Percentiles rank a stretch among this genome's conserved stretches.
phyloP scores from a whole-genome alignment of 2,888 invertebrate species.

The Seira sanloemensis region DNA sequence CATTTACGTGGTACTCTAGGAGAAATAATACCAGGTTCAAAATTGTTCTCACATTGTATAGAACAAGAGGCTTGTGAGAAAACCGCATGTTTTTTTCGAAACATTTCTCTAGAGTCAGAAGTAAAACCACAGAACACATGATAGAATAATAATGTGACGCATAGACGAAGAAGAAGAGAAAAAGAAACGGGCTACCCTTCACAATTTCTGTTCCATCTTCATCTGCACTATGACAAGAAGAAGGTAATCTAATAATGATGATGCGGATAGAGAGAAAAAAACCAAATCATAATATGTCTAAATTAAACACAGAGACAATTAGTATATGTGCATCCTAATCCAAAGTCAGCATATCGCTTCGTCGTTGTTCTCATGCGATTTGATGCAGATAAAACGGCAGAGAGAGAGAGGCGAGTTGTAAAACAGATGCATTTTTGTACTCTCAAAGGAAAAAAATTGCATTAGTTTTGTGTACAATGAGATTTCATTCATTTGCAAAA shows the following conservation, averaged over 20 bases:
- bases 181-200: neutral
- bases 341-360: too few species aligned
- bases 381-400: neutral
- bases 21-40: neutral
- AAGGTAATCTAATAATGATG: neutral
- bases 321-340: neutral
- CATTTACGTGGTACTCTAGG: neutral
- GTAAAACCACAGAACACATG: neutral
- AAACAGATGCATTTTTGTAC: neutral
- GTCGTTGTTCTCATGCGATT: neutral
- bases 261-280: neutral
- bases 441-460: too few species aligned
- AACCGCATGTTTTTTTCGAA: conserved; percentile 7
- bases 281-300: neutral
- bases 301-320: neutral
- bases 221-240: neutral
- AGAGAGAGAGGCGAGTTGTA: neutral
- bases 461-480: too few species aligned
- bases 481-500: too few species aligned
- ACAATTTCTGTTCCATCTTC: neutral
- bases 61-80: conserved; percentile 4
- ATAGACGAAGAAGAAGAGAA: neutral
- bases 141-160: neutral
- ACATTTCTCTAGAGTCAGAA: neutral
- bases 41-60: neutral